Conservation (phyloP, 1,140 invertebrate genomes). For the Ostrea denselamellosa region DNA sequence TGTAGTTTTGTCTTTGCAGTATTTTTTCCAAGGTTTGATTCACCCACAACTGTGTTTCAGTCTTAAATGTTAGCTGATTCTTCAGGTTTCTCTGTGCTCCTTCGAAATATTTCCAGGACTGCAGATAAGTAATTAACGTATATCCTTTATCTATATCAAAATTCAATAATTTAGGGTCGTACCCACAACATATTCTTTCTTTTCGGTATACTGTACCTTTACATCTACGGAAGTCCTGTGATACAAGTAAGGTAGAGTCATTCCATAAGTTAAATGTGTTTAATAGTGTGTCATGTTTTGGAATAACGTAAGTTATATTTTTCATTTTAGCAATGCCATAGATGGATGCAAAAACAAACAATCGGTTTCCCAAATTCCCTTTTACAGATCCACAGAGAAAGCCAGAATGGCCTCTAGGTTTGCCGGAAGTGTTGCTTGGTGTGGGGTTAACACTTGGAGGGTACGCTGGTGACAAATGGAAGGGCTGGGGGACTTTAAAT, state of each 20-base stretch:
- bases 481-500: neutral
- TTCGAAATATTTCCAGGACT: constrained; percentile 61
- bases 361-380: constrained; percentile 50
- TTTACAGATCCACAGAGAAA: neutral
- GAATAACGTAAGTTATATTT: constrained; percentile 39
- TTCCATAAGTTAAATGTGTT: constrained; percentile 20
- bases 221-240: neutral
- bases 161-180: constrained; percentile 40
- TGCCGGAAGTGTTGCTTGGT: neutral
- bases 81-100: constrained; percentile 40
- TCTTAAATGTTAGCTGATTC: constrained; percentile 50
- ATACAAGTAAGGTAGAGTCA: neutral
- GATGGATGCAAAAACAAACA: constrained; percentile 57
- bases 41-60: constrained; percentile 32
- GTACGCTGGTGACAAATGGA: neutral
- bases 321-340: constrained; percentile 56
- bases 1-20: too few relatives aligned
- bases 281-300: neutral
- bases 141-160: neutral
- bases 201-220: neutral
- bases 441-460: neutral
- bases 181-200: constrained; percentile 74
- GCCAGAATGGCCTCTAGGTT: neutral
- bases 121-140: constrained; percentile 50
- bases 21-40: constrained; percentile 26